phyloP scores from a whole-genome alignment of 2,888 invertebrate genomes.

The Heliconius ethilla region DNA sequence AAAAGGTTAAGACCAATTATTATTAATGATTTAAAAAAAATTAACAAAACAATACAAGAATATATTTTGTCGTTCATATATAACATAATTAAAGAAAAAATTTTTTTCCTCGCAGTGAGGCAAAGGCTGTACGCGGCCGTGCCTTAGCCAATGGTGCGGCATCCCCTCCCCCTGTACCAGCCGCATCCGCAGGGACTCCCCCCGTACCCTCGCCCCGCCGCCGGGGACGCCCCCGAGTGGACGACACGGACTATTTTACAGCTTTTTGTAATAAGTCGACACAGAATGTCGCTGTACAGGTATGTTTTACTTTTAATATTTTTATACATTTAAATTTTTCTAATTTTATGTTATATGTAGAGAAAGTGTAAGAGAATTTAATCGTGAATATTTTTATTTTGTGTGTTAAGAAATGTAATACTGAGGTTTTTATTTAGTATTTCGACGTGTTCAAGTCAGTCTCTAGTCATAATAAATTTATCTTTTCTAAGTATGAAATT shows the following conservation, averaged over 20 bases:
- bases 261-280: conserved; percentile 64
- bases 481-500: too few relatives aligned
- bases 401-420: too few relatives aligned
- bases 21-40: not conserved
- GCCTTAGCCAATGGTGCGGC: conserved; percentile 62
- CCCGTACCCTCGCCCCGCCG: conserved; percentile 60
- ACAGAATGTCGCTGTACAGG: conserved; percentile 71
- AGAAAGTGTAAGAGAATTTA: too few relatives aligned
- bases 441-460: too few relatives aligned
- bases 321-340: not conserved
- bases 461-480: too few relatives aligned
- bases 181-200: conserved; percentile 49
- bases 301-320: conserved; percentile 40
- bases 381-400: too few relatives aligned
- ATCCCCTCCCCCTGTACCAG: conserved; percentile 48
- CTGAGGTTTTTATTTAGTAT: too few relatives aligned
- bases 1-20: not conserved
- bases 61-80: not conserved
- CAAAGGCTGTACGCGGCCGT: conserved; percentile 48
- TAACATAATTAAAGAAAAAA: not conserved
- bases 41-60: not conserved
- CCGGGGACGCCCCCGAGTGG: conserved; percentile 58
- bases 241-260: conserved; percentile 70
- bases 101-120: conserved; percentile 23
- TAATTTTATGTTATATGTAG: not conserved